Evolutionary conservation across 2,113 vertebrate genomes (phyloP), one percentile per base, ranked within the genome.

Genomic region (Rutilus rutilus): DNA sequence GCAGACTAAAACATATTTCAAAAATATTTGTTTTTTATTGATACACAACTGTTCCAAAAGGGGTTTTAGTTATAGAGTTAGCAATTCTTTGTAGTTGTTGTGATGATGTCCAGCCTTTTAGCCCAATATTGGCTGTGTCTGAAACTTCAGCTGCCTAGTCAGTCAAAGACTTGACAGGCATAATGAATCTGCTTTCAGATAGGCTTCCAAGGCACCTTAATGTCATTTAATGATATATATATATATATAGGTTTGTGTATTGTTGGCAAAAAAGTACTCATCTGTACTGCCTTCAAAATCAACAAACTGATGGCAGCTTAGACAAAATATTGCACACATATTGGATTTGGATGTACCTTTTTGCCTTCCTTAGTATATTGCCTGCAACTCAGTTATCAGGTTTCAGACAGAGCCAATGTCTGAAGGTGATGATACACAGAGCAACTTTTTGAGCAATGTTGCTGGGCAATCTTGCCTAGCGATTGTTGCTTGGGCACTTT

Each of bases 1-100:
- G 36, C 54, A 27, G 33, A 52, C 42, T 12, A 59, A 82, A 57
- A 73, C 65, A 39, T 14, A 77, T 77, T 77, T 77, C 27, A 19
- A 39, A n/a, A 50, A 59, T 54, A 42, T 47, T n/a, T 39, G 42
- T 27, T 11, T 19, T 45, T 19, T 59, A 60, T 36, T 42, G 47
- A 60, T 73, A 73, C 54, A 78, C 65, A 86, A 12, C 62, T 65
- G 27, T n/a, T 15, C 12, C 27, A 52, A 62, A 9, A 10, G 42
- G 8, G 27, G 78, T 81, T 47, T 15, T 81, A 30, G 27, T 52
- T 23, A 33, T 69, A 15, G n/a, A 30, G 60, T 52, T 81, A 65
- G n/a, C 12, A 45, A 62, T 67, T 64, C 39, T 64, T 25, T 64
- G n/a, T 64, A 45, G 23, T 5, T 15, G 4, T 15, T 23, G 45